Conservation (phyloP, 2,113 vertebrate genomes). For the Petromus typicus region DNA sequence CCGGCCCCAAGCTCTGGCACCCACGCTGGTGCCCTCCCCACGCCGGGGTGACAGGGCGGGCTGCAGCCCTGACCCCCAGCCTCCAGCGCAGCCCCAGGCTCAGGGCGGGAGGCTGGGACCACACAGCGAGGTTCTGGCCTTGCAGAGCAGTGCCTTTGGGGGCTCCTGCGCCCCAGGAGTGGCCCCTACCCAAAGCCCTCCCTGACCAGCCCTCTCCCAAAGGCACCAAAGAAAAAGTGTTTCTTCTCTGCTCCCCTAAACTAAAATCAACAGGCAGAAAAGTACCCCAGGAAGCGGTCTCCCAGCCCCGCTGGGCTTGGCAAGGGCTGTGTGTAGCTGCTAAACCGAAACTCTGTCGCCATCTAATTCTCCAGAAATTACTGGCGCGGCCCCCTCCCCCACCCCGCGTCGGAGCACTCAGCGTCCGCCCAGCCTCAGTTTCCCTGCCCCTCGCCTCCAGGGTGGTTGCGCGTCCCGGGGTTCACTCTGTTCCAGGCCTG, state of each 20-base stretch:
- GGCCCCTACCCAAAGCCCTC: neutral
- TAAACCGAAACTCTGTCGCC: slow-evolving; percentile 65
- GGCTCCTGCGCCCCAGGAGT: neutral
- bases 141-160: neutral
- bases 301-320: slow-evolving; percentile 40
- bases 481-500: neutral
- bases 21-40: neutral
- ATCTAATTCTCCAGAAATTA: neutral
- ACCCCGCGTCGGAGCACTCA: neutral
- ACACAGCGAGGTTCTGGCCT: neutral
- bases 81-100: neutral
- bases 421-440: neutral
- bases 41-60: neutral
- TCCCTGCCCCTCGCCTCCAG: neutral
- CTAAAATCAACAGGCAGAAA: slow-evolving; percentile 53
- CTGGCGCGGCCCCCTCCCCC: neutral
- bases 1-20: slow-evolving; percentile 6
- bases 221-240: neutral
- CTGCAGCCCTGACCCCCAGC: neutral
- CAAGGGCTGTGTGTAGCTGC: neutral
- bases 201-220: no score
- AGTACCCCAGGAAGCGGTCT: slow-evolving; percentile 55
- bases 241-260: neutral
- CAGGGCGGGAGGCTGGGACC: neutral
- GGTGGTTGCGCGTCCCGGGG: neutral